Evolutionary conservation across 2,113 vertebrate genomes (phyloP).

Genomic region (Nibea coibor): DNA sequence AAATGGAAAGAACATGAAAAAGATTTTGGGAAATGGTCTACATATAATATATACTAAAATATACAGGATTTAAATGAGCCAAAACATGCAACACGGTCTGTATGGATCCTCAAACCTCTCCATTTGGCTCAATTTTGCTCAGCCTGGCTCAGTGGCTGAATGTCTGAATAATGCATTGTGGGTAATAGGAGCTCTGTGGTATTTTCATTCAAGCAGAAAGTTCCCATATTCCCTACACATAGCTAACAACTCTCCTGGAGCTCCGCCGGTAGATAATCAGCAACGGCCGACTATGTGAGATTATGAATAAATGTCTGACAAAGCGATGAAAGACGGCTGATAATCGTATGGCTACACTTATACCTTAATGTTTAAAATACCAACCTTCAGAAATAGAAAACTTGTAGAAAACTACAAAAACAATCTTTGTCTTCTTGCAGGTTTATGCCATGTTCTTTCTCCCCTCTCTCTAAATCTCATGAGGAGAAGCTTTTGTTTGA

Average conservation of each 20-base stretch:
- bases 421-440: no score
- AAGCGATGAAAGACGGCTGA: no score
- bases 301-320: constrained; percentile 1
- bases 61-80: not conserved
- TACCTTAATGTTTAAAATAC: no score
- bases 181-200: constrained; percentile 50
- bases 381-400: no score
- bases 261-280: not conserved
- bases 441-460: no score
- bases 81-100: not conserved
- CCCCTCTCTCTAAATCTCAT: no score
- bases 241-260: constrained; percentile 13
- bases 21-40: not conserved
- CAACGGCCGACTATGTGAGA: not conserved
- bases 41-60: not conserved
- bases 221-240: constrained; percentile 18
- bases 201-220: constrained; percentile 39
- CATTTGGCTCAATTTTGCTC: not conserved
- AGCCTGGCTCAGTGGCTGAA: not conserved
- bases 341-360: no score
- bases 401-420: no score
- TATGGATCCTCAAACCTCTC: not conserved
- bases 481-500: no score
- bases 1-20: not conserved
- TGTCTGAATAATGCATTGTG: constrained; percentile 56